Conservation (phyloP, 2,888 invertebrate genomes). For the Eurytoma adleriae region DNA sequence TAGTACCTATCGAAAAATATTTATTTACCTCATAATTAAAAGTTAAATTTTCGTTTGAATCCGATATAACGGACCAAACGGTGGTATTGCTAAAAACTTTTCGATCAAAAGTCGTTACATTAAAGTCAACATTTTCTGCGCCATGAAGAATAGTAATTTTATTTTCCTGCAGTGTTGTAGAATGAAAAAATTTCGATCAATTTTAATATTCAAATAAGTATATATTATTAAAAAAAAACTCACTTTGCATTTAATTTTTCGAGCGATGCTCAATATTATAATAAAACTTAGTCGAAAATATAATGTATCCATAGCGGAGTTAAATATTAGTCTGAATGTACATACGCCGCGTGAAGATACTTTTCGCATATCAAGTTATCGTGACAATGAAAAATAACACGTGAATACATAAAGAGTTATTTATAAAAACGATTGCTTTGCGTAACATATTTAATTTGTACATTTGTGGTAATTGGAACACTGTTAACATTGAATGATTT, state of each 20-base stretch:
- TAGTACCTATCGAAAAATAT: neutral
- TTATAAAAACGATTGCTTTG: too few relatives aligned
- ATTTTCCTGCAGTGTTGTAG: neutral
- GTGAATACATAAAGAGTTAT: too few relatives aligned
- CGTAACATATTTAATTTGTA: too few relatives aligned
- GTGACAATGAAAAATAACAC: too few relatives aligned
- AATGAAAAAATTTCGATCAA: neutral
- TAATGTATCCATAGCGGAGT: neutral
- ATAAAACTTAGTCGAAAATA: neutral
- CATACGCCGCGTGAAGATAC: too few relatives aligned
- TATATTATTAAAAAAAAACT: neutral
- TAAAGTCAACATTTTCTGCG: constrained; percentile 1
- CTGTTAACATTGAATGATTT: too few relatives aligned
- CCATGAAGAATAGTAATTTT: neutral
- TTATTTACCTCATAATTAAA: constrained; percentile 16
- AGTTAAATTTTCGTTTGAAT: neutral
- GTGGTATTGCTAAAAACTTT: constrained; percentile 19
- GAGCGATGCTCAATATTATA: neutral
- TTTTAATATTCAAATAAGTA: neutral
- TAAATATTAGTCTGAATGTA: too few relatives aligned
- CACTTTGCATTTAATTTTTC: neutral
- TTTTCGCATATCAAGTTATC: too few relatives aligned
- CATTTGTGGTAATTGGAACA: too few relatives aligned
- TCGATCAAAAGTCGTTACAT: neutral
- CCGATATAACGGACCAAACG: constrained; percentile 20